These are phyloP conservation scores for Drosophila macrospina DNA, from an alignment of 2,888 invertebrate genomes.

Conservation along the genomic window DNA sequence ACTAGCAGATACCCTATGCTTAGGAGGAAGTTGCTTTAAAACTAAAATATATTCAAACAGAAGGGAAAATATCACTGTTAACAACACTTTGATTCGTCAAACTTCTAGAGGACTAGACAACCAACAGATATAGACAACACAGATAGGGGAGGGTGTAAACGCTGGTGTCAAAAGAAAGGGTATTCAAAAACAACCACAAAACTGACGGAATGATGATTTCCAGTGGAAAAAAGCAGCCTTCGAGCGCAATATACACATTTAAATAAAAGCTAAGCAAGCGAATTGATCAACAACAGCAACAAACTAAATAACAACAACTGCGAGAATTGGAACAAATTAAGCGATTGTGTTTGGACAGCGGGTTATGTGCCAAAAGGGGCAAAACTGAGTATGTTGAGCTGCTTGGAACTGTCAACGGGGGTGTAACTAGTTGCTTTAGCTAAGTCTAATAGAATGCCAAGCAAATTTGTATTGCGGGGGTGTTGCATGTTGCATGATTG, in stretches of 20 bases:
- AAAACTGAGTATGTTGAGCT: constrained; percentile 23
- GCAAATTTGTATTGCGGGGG: constrained; percentile 22
- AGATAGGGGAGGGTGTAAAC: too few species aligned
- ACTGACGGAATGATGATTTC: constrained; percentile 12
- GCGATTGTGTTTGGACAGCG: constrained; percentile 42
- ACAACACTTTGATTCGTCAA: too few species aligned
- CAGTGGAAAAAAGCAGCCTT: constrained; percentile 47
- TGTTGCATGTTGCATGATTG: constrained; percentile 7
- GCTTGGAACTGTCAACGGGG: background rate
- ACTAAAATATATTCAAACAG: too few species aligned
- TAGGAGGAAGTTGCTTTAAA: too few species aligned
- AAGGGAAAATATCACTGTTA: too few species aligned
- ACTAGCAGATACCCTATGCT: too few species aligned
- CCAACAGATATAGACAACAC: too few species aligned
- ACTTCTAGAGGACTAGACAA: too few species aligned
- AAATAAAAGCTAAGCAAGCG: constrained; percentile 74
- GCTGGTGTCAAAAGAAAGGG: too few species aligned
- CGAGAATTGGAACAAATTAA: constrained; percentile 72
- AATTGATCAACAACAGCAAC: constrained; percentile 69
- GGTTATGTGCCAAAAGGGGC: constrained; percentile 15
- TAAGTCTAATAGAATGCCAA: constrained; percentile 9
- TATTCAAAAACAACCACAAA: background rate
- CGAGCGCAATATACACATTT: constrained; percentile 66
- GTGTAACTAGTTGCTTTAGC: constrained; percentile 23
- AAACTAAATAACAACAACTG: constrained; percentile 35